phyloP scores from a whole-genome alignment of 1,140 invertebrate genomes.

The Anoplophora glabripennis region DNA sequence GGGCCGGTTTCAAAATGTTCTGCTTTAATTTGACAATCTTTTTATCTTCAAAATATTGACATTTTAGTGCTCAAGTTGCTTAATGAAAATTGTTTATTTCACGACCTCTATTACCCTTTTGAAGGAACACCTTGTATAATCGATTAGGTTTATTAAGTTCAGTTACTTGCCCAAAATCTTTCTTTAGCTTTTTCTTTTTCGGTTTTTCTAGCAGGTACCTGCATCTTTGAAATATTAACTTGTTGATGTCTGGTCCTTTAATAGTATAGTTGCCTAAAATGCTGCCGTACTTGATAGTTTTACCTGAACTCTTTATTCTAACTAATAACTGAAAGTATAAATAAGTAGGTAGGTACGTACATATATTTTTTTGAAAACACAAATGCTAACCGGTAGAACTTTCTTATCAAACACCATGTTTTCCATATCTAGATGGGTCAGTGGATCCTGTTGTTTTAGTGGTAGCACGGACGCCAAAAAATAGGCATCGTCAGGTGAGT shows the following conservation, averaged over 20 bases:
- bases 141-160: no score
- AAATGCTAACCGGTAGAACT: slow-evolving; percentile 33
- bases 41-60: slow-evolving; percentile 15
- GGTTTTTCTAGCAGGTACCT: slow-evolving; percentile 49
- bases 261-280: slow-evolving; percentile 51
- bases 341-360: neutral
- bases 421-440: slow-evolving; percentile 48
- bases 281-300: slow-evolving; percentile 48
- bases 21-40: neutral
- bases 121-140: no score
- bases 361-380: neutral
- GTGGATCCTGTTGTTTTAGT: slow-evolving; percentile 19
- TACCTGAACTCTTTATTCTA: slow-evolving; percentile 35
- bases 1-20: neutral
- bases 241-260: slow-evolving; percentile 47
- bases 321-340: slow-evolving; percentile 34
- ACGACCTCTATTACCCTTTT: no score
- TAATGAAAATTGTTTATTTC: slow-evolving; percentile 21
- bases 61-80: no score
- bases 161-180: slow-evolving; percentile 49
- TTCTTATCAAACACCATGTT: slow-evolving; percentile 48
- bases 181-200: slow-evolving; percentile 48
- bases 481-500: slow-evolving; percentile 46
- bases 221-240: slow-evolving; percentile 50
- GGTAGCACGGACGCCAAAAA: slow-evolving; percentile 24